Evolutionary conservation across 2,888 invertebrate species (phyloP), one percentile per base, ranked within the genome.

Genomic region (Thereva unica): DNA sequence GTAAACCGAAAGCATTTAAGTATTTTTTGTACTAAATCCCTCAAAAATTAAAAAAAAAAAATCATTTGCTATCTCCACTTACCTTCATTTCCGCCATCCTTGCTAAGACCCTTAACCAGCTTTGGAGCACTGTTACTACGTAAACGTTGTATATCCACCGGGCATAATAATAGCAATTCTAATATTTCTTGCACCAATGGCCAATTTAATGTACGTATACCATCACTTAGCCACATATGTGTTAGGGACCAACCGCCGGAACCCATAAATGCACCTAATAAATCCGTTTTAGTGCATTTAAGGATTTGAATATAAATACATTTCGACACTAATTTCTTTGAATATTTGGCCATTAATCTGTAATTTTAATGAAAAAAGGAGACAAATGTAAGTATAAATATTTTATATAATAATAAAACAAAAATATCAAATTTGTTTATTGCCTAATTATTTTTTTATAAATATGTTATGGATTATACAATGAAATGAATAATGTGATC

Each of bases 281-380:
- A 84, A 71, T 91, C 90, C 5, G 89, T 87, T 77, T 91, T 89
- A 8, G 96, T 95, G 70, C 90, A 89, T 80, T 92, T 92, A 68
- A 97, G 83, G 75, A 97, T 95, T 79, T 95, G 92, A 74, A 95
- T 89, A 77, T 96, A 97, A 75, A 96, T 92, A 83, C 96, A 96
- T 84, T 95, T 95, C 74, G 94, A 95, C 64, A 97, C 96, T 72
- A 97, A 84, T 81, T 96, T 97, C 80, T 92, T 94, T 1, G 95
- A 95, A 84, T 92, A 95, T 80, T 95, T 95, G 54, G 91, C 92
- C 96, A 97, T 97, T 77, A 97, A 87, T 79, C 95, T 95, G 84
- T 74, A 88, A 87, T 23, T 23, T 23, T 2, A 23, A 23, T 23
- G 23, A 23, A 23, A 23, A 23, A 23, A 23, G 23, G 23, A 23